Evolutionary conservation across 2,113 vertebrate species (phyloP).

Genomic region (Geothlypis trichas): DNA sequence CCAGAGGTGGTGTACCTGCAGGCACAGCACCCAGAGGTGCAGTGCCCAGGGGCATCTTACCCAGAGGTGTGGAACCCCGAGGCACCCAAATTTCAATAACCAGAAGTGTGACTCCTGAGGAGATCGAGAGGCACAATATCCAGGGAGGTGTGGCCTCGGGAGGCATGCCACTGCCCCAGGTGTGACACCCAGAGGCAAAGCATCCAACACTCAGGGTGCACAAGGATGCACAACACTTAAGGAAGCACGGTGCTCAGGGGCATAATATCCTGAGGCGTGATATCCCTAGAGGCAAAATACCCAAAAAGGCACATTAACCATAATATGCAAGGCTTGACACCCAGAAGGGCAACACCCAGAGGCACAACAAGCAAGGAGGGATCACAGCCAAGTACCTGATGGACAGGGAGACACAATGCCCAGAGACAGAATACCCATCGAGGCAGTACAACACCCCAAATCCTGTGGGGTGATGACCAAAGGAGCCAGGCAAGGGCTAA

Average conservation of each 20-base stretch:
- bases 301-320: not conserved
- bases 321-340: not conserved
- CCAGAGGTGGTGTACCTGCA: not conserved
- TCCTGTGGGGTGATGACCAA: not conserved
- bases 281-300: not conserved
- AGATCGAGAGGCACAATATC: not conserved
- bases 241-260: not conserved
- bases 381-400: not conserved
- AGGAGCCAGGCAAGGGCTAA: not conserved
- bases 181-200: not conserved
- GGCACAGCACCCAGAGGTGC: not conserved
- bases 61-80: not conserved
- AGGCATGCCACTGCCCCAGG: fast-evolving
- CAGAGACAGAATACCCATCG: not conserved
- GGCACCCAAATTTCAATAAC: not conserved
- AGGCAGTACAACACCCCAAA: not conserved
- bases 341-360: not conserved
- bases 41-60: too few relatives aligned
- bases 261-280: too few relatives aligned
- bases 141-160: not conserved
- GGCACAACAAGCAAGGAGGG: not conserved
- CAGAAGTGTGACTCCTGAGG: not conserved
- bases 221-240: not conserved
- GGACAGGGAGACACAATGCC: not conserved
- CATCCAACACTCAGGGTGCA: not conserved